Evolutionary conservation across 2,797 vertebrate genomes (phyloP).

Genomic region (Sebastes elongatus): DNA sequence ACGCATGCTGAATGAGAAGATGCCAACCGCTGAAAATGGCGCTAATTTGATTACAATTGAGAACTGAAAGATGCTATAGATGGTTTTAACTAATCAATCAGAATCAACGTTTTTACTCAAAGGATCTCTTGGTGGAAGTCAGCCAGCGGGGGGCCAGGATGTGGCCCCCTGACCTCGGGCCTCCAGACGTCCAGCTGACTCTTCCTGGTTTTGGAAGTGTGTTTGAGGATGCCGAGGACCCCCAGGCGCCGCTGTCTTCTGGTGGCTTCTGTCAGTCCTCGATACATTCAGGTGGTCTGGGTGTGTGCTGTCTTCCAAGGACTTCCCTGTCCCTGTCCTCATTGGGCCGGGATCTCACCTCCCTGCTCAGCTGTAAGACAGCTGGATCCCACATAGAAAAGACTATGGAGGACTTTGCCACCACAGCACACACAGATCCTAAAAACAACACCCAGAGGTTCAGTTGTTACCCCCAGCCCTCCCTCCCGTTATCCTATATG

Average conservation of each 20-base stretch:
- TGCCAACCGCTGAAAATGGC: constrained; percentile 23
- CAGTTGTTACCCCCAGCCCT: constrained; percentile 52
- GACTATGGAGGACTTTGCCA: constrained; percentile 72
- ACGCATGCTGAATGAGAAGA: constrained; percentile 21
- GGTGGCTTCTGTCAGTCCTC: constrained; percentile 81
- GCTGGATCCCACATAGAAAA: constrained; percentile 85
- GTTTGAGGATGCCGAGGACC: constrained; percentile 85
- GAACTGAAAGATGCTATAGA: constrained; percentile 38
- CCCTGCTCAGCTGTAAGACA: constrained; percentile 86
- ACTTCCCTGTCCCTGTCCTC: constrained; percentile 69
- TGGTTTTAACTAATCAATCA: constrained; percentile 11
- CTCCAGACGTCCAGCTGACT: constrained; percentile 85
- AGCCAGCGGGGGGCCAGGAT: constrained; percentile 76
- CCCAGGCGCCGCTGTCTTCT: constrained; percentile 78
- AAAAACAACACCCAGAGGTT: constrained; percentile 54
- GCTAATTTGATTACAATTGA: constrained; percentile 2
- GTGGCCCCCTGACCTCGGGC: constrained; percentile 84
- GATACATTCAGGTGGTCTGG: constrained; percentile 79
- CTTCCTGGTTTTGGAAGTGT: constrained; percentile 86
- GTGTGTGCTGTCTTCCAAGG: constrained; percentile 80
- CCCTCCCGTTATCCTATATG: constrained; percentile 61
- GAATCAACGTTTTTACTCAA: constrained; percentile 21
- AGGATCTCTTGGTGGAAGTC: constrained; percentile 26
- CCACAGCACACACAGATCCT: constrained; percentile 69
- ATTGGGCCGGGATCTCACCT: constrained; percentile 84